Base-by-base conservation (phyloP, 2,888 invertebrate species). In the Stictocephala bisonia region DNA sequence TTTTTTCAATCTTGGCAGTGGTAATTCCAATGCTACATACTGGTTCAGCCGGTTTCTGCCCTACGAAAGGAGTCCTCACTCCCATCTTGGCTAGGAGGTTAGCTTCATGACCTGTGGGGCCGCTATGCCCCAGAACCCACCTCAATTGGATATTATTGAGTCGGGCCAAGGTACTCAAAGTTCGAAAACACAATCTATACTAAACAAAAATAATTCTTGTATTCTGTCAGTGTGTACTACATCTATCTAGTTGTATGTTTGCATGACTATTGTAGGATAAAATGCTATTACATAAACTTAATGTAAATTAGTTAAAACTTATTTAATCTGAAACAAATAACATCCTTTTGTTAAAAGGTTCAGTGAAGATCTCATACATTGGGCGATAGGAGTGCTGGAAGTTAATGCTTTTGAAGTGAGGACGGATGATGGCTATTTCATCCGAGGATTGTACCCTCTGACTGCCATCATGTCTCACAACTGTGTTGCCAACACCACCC, bases 401-500 rank as follows among this genome's bases (percentile, higher is more conserved):
- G 88, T 88, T 77, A 83, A 84, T 75, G 77, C 81, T 13, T 83
- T 82, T 76, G 83, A 94, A 83, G 89, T 93, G 0, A 88, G 91
- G 48, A 90, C 91, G 0, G 81, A 82, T 74, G 77, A 66, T 31
- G 73, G 73, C 20, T 60, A 27, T 26, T 51, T 68, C 18, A 86
- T 94, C 1, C 88, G 94, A 74, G 94, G 93, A 11, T 83, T 95
- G n/a, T 95, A 92, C 83, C 93, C 94, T 0, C 88, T 87, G 73
- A 85, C 93, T 4, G 89, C 91, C 3, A 87, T 95, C 74, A 87
- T 94, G 78, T 93, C 94, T 0, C 95, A 95, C 82, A 91, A 89
- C 80, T 95, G 95, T 82, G 88, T 94, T 1, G 91, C 94, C 1
- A 95, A 95, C 82, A 92, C 93, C 51, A 89, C 90, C 13, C 93